Evolutionary conservation across 2,113 vertebrate genomes (phyloP).

Genomic region (Uropsilus gracilis): DNA sequence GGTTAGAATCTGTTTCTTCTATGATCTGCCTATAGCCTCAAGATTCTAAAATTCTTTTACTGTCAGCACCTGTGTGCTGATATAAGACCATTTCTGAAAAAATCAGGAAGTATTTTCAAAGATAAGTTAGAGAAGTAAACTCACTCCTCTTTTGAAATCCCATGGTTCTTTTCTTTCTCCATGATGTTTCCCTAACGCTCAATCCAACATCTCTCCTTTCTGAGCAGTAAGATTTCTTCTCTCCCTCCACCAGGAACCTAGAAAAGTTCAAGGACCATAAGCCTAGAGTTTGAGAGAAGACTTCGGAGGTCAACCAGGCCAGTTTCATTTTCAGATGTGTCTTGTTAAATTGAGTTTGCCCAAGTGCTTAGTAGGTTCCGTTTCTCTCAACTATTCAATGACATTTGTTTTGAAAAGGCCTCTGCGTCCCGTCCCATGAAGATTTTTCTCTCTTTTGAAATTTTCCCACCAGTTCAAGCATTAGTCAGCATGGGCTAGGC

Average conservation of each 20-base stretch:
- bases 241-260: not conserved
- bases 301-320: not conserved
- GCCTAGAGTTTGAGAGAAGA: not conserved
- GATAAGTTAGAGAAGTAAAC: not conserved
- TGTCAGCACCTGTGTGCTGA: not conserved
- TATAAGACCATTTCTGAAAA: not conserved
- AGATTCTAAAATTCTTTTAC: not conserved
- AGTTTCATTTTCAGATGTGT: not conserved
- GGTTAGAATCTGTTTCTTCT: not conserved
- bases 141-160: not conserved
- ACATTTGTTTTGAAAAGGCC: not conserved
- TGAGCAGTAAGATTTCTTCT: not conserved
- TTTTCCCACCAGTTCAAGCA: not conserved
- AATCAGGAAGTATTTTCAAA: not conserved
- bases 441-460: not conserved
- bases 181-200: not conserved
- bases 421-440: not conserved
- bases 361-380: not conserved
- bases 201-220: not conserved
- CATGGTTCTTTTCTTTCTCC: not conserved
- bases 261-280: not conserved
- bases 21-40: not conserved
- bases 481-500: slow-evolving; percentile 12
- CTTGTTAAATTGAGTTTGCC: not conserved
- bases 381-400: not conserved